Evolutionary conservation across 2,797 vertebrate genomes (phyloP), one percentile per base, ranked within the genome.

Genomic region (Neosalanx taihuensis): DNA sequence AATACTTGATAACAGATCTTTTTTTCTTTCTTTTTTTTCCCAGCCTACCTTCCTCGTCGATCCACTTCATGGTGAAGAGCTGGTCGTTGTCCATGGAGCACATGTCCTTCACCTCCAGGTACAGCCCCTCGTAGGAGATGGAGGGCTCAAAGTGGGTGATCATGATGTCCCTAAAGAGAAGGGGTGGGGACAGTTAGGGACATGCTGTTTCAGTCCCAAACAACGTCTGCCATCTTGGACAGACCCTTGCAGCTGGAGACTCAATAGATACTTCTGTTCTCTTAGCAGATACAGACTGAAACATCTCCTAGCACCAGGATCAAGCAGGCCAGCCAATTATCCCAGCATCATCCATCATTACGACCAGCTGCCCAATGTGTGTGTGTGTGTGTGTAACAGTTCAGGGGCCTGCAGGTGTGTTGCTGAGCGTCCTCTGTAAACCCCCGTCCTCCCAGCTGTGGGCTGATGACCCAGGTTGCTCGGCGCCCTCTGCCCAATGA

Each of bases 61-160:
- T 99, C 98, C 98, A 99, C 78, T 99, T 99, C 98, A 99, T 99
- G 84, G 98, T 99, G 88, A 99, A 99, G 74, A 97, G 96, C 80
- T 98, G 96, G 76, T 99, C 98, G 0, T 94, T 97, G 90, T 99
- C 96, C 90, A 99, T 97, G 70, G 95, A 94, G 87, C 98, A 99
- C 98, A 99, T 98, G 83, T 99, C 98, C 80, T 90, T 93, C 75
- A 99, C 97, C 80, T 99, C 96, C 83, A 31, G 94, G 81, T 95
- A 96, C 71, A 99, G 91, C 6, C 93, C 94, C 86, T 99, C 97
- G 0, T 94, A 99, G 1, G 95, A 97, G 84, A 99, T 99, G 80
- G 95, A 96, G 56, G 98, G 98, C 82, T 99, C 97, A 79, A 99
- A 99, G 85, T 99, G 95, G 1, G 97, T 99, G 85, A 99, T 99